Evolutionary conservation across 2,888 invertebrate genomes (phyloP).

Genomic region (Clunio marinus): DNA sequence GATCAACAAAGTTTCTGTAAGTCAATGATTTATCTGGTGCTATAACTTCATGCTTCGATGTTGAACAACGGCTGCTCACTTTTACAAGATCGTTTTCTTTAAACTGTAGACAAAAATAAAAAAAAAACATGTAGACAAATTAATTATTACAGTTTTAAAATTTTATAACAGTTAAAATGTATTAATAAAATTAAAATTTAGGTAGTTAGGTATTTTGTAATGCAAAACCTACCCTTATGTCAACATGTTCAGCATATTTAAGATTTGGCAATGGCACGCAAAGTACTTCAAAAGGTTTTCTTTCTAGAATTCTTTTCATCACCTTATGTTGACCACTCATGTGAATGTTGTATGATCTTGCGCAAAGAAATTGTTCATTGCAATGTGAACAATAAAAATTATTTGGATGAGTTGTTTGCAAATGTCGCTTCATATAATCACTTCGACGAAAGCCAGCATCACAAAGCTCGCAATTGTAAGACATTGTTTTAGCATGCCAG

Average conservation of each 20-base stretch:
- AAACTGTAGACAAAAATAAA: too few species aligned
- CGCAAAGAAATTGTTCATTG: background rate
- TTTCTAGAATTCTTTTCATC: background rate
- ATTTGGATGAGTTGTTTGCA: background rate
- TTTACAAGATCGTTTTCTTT: too few species aligned
- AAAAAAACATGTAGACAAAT: too few species aligned
- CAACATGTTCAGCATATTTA: background rate
- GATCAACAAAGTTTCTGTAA: too few species aligned
- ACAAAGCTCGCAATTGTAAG: slow-evolving; percentile 29
- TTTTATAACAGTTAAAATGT: too few species aligned
- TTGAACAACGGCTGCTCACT: background rate
- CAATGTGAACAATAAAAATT: background rate
- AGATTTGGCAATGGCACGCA: slow-evolving; percentile 3
- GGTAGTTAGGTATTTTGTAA: background rate
- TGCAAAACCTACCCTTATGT: background rate
- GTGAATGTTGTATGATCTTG: background rate
- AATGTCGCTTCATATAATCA: slow-evolving; percentile 17
- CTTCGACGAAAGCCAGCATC: background rate
- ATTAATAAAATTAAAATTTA: background rate
- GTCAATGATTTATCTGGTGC: background rate
- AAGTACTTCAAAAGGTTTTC: background rate
- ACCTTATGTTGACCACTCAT: background rate
- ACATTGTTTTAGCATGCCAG: slow-evolving; percentile 12
- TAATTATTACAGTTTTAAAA: too few species aligned
- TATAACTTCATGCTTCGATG: background rate